Conservation (phyloP, 1,140 invertebrate genomes). For the Calliopsis andreniformis region DNA sequence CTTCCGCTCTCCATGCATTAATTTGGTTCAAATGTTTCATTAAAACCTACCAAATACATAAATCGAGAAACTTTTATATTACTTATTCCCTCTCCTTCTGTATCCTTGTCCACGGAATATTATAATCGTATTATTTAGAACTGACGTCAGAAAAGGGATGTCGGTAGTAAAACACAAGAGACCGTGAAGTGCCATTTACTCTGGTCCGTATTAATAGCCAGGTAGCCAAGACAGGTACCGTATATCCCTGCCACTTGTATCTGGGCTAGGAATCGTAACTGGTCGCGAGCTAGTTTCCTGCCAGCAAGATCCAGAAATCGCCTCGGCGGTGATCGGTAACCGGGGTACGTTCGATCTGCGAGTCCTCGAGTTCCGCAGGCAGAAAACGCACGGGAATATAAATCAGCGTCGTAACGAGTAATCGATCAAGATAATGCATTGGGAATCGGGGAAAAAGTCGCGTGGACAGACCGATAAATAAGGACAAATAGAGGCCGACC, state of each 20-base stretch:
- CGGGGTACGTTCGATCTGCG: not conserved
- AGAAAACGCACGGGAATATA: constrained; percentile 58
- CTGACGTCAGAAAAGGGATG: not conserved
- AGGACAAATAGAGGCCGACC: constrained; percentile 53
- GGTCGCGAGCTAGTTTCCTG: constrained; percentile 18
- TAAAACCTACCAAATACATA: not conserved
- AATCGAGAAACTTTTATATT: too few relatives aligned
- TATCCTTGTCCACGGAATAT: too few relatives aligned
- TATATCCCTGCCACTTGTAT: constrained; percentile 24
- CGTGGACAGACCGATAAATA: constrained; percentile 58
- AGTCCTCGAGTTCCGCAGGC: constrained; percentile 15
- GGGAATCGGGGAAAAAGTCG: constrained; percentile 60
- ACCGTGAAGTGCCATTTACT: not conserved
- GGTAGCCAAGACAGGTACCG: not conserved
- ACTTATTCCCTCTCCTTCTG: too few relatives aligned
- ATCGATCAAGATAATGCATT: constrained; percentile 68
- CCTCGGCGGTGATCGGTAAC: not conserved
- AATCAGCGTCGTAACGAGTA: constrained; percentile 66
- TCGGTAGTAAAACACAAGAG: not conserved
- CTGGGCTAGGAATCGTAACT: constrained; percentile 2
- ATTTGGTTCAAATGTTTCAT: too few relatives aligned
- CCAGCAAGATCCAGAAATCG: constrained; percentile 28
- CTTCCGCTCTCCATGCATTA: too few relatives aligned
- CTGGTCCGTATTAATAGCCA: constrained; percentile 19
- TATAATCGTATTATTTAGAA: not conserved